These are phyloP conservation scores for Stenurella melanura DNA, from an alignment of 2,888 invertebrate genomes.

Conservation along the genomic window DNA sequence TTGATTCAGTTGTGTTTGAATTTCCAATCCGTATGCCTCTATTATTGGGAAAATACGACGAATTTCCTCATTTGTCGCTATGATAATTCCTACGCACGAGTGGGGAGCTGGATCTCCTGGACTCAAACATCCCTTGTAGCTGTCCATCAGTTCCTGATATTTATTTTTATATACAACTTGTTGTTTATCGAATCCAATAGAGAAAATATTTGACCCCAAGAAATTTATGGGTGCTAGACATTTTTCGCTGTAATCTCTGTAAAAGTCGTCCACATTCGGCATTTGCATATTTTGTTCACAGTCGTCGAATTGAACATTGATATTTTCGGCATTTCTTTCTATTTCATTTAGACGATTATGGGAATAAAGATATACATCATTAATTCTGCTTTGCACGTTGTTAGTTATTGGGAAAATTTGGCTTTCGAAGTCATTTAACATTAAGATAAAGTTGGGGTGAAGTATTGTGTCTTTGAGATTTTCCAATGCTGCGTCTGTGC, in stretches of 20 bases:
- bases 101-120: background rate
- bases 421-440: conserved; percentile 13
- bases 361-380: background rate
- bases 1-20: conserved; percentile 8
- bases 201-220: conserved; percentile 1
- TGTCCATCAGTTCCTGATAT: conserved; percentile 10
- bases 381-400: background rate
- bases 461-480: background rate
- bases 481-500: conserved; percentile 4
- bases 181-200: conserved; percentile 18
- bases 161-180: background rate
- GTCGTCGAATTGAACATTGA: background rate
- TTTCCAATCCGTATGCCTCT: background rate
- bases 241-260: background rate
- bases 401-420: background rate
- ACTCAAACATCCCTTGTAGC: conserved; percentile 7
- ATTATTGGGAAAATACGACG: background rate
- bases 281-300: background rate
- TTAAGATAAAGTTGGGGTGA: background rate
- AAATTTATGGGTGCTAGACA: background rate
- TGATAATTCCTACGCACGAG: conserved; percentile 14
- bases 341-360: background rate
- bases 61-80: conserved; percentile 6
- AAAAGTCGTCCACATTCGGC: background rate
- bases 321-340: background rate